Conservation (phyloP, 2,888 invertebrate genomes). For the Halictus ligatus region DNA sequence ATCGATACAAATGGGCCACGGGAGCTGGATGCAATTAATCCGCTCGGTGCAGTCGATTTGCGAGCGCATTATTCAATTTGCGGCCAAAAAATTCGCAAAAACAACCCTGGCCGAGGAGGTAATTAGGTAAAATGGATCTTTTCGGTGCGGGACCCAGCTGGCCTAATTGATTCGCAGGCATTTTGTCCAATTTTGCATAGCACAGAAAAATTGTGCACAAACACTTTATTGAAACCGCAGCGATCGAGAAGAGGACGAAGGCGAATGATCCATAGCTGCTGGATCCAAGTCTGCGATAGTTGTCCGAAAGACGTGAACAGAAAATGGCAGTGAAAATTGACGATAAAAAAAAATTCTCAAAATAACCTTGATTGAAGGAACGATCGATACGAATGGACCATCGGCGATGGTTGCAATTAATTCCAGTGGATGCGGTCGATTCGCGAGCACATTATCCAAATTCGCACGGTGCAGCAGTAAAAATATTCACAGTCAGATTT, state of each 20-base stretch:
- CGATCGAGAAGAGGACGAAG: background rate
- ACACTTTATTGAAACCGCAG: too few relatives aligned
- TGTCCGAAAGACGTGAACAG: background rate
- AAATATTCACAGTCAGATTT: background rate
- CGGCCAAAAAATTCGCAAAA: too few relatives aligned
- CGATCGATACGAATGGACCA: background rate
- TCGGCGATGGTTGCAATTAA: background rate
- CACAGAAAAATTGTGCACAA: too few relatives aligned
- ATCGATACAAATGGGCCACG: background rate
- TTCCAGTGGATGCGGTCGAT: background rate
- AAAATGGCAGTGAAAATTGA: background rate
- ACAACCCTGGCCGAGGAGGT: too few relatives aligned
- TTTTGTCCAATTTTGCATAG: too few relatives aligned
- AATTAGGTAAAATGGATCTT: too few relatives aligned
- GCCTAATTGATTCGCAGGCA: too few relatives aligned
- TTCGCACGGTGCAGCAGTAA: background rate
- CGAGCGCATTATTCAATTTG: background rate
- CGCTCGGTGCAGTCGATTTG: background rate
- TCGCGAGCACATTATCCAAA: background rate
- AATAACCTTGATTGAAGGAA: background rate
- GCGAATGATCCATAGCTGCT: background rate
- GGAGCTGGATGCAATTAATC: background rate
- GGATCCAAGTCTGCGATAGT: background rate
- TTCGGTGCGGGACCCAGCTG: too few relatives aligned
- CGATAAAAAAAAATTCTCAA: background rate